Conservation (phyloP, 2,797 vertebrate species). For the Sphaeramia orbicularis region DNA sequence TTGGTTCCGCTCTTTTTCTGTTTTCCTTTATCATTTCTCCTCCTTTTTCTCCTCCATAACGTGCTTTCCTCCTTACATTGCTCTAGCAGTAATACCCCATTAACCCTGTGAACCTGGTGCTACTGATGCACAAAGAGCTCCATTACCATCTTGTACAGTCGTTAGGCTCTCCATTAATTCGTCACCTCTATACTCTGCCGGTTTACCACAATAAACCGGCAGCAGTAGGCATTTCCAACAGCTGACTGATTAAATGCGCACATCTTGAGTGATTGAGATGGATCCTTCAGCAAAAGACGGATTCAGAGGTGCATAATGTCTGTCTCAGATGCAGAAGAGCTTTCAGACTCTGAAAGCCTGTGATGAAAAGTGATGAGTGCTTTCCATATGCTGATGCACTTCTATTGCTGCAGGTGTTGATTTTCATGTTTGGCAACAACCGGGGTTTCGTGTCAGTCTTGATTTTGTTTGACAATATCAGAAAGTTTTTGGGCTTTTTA, state of each 20-base stretch:
- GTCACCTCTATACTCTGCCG: conserved; percentile 43
- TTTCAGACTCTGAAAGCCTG: conserved; percentile 8
- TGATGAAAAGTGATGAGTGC: conserved; percentile 20
- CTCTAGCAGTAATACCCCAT: conserved; percentile 52
- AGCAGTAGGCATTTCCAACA: conserved; percentile 32
- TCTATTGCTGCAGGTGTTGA: background rate
- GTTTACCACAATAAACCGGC: conserved; percentile 51
- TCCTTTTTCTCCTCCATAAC: conserved; percentile 1
- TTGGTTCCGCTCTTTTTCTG: background rate
- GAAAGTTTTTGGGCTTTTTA: too few relatives aligned
- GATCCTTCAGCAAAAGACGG: conserved; percentile 2
- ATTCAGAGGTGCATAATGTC: conserved; percentile 1
- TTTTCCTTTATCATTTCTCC: background rate
- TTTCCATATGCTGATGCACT: conserved; percentile 3
- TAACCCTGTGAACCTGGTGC: conserved; percentile 57
- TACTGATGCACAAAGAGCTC: conserved; percentile 58
- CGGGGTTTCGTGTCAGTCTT: too few relatives aligned
- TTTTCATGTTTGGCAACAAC: conserved; percentile 3
- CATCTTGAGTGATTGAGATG: conserved; percentile 33
- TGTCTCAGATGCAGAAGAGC: background rate
- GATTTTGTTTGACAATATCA: too few relatives aligned
- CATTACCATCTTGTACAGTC: conserved; percentile 50
- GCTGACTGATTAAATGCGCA: conserved; percentile 40
- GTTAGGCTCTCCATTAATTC: conserved; percentile 53
- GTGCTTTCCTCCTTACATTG: background rate